Conservation (phyloP, 35 echinoderm and acorn worm species). For the Patiria miniata region DNA sequence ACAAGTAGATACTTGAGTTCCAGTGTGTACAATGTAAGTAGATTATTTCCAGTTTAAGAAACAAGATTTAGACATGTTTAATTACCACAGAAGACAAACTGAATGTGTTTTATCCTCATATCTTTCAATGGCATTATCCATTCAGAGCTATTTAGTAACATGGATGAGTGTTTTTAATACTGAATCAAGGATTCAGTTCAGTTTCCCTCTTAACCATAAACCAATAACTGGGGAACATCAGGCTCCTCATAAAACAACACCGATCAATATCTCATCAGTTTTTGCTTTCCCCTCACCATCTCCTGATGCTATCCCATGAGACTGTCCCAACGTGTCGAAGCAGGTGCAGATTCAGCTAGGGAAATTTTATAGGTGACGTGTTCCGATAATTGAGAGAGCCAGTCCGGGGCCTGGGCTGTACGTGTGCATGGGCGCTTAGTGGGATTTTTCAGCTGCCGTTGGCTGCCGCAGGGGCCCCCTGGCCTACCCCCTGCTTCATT, state of each 20-base stretch:
- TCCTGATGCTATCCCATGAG: slow-evolving; percentile 22
- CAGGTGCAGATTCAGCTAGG: slow-evolving; percentile 18
- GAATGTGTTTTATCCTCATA: too few species aligned
- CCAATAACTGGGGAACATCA: not conserved
- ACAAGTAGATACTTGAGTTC: too few species aligned
- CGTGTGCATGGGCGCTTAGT: not conserved
- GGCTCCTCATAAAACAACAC: slow-evolving; percentile 28
- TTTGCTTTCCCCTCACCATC: not conserved
- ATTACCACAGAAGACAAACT: too few species aligned
- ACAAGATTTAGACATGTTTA: too few species aligned
- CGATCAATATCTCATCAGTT: slow-evolving; percentile 31
- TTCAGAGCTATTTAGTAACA: too few species aligned
- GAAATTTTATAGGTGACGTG: slow-evolving; percentile 33
- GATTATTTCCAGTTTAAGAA: too few species aligned
- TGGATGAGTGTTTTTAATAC: too few species aligned
- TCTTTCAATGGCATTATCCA: too few species aligned
- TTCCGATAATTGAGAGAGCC: slow-evolving; percentile 31
- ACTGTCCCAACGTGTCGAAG: slow-evolving; percentile 11
- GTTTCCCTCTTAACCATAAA: slow-evolving; percentile 1
- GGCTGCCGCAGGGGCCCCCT: not conserved
- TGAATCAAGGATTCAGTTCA: not conserved
- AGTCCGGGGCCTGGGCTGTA: not conserved
- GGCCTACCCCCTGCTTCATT: not conserved
- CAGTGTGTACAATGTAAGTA: too few species aligned
- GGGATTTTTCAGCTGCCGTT: slow-evolving; percentile 19